phyloP scores from a whole-genome alignment of 2,888 invertebrate genomes.

The Habrosyne pyritoides region DNA sequence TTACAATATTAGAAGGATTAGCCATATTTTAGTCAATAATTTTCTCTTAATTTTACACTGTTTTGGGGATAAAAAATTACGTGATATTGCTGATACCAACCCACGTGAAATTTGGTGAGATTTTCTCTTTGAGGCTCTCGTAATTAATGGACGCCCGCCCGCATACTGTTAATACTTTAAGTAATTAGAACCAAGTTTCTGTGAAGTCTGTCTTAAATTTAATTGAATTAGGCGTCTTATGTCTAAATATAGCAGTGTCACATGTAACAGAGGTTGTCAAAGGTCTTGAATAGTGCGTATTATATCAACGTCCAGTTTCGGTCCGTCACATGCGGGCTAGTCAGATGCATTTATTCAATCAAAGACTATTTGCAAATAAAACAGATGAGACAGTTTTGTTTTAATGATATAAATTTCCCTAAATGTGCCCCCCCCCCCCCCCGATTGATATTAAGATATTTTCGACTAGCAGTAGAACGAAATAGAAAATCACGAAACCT shows the following conservation, averaged over 20 bases:
- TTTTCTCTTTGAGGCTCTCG: too few species aligned
- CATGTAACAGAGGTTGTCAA: not conserved
- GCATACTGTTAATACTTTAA: not conserved
- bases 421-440: too few species aligned
- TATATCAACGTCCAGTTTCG: conserved; percentile 33
- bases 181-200: not conserved
- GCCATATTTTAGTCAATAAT: too few species aligned
- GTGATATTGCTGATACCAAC: too few species aligned
- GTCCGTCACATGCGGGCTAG: conserved; percentile 27
- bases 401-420: not conserved
- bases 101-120: too few species aligned
- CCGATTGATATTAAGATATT: too few species aligned
- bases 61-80: too few species aligned
- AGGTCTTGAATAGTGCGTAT: not conserved
- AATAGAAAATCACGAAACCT: too few species aligned
- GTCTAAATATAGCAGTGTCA: not conserved
- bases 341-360: conserved; percentile 33
- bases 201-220: not conserved
- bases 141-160: too few species aligned
- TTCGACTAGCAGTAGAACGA: too few species aligned
- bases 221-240: not conserved
- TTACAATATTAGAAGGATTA: too few species aligned
- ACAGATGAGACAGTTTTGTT: not conserved
- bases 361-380: conserved; percentile 18
- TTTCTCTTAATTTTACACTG: too few species aligned